These are phyloP conservation scores for Leptogaster cylindrica DNA, from an alignment of 2,888 invertebrate genomes.

Conservation along the genomic window DNA sequence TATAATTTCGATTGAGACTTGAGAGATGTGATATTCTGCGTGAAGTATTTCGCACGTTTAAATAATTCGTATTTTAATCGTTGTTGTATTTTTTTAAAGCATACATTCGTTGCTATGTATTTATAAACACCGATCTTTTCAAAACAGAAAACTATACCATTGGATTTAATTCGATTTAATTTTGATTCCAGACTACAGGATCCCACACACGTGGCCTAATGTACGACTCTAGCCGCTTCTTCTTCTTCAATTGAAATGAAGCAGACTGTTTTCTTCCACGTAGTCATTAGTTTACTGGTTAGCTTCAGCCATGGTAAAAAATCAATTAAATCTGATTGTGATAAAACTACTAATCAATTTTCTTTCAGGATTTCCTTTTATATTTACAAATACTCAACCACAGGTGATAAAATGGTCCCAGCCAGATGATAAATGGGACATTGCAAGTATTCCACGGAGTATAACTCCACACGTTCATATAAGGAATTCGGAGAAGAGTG, in stretches of 20 bases:
- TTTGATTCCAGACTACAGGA: not conserved
- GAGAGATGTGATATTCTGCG: too few species aligned
- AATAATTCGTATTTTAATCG: not conserved
- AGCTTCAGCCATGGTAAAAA: conserved; percentile 45
- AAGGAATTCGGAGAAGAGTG: conserved; percentile 52
- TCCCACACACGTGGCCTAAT: conserved; percentile 18
- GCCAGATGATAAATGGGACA: conserved; percentile 58
- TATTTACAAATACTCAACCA: conserved; percentile 51
- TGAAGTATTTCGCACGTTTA: not conserved
- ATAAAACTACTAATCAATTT: conserved; percentile 13
- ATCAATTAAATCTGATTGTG: not conserved
- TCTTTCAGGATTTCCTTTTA: conserved; percentile 55
- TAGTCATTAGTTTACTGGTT: conserved; percentile 46
- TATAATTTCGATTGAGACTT: too few species aligned
- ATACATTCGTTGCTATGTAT: too few species aligned
- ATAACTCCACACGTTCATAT: conserved; percentile 58
- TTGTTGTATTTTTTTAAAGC: not conserved
- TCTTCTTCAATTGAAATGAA: conserved; percentile 32
- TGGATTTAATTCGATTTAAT: not conserved
- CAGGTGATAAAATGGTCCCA: conserved; percentile 57
- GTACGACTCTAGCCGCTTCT: not conserved
- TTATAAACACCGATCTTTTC: too few species aligned
- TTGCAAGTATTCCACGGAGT: conserved; percentile 58
- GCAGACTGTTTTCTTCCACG: conserved; percentile 33
- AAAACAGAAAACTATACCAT: not conserved